Conservation (phyloP, 2,888 invertebrate species). For the Creontiades dilutus region DNA sequence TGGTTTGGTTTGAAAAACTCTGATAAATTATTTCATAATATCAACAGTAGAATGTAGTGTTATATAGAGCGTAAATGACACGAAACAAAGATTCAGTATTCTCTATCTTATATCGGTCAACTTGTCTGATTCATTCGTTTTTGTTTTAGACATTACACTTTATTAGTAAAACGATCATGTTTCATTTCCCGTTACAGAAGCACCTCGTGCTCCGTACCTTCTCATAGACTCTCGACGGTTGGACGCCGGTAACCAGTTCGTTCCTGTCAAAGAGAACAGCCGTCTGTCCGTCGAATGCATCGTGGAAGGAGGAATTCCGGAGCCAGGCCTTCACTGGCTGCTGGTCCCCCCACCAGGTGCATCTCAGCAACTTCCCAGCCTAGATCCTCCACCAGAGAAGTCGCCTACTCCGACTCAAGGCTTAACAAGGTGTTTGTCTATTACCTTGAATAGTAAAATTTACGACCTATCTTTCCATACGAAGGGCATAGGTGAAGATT, state of each 20-base stretch:
- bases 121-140: too few relatives aligned
- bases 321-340: slow-evolving; percentile 82
- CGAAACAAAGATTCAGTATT: too few relatives aligned
- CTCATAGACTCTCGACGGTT: slow-evolving; percentile 91
- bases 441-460: too few relatives aligned
- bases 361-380: slow-evolving; percentile 77
- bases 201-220: slow-evolving; percentile 90
- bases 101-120: too few relatives aligned
- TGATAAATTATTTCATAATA: too few relatives aligned
- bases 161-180: too few relatives aligned
- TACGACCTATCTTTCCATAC: not conserved
- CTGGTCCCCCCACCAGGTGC: slow-evolving; percentile 78
- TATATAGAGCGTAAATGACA: too few relatives aligned
- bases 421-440: slow-evolving; percentile 40
- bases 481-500: too few relatives aligned
- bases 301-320: slow-evolving; percentile 90
- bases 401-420: slow-evolving; percentile 76
- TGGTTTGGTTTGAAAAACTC: too few relatives aligned
- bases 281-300: slow-evolving; percentile 90
- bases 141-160: too few relatives aligned
- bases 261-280: slow-evolving; percentile 91
- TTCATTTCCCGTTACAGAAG: slow-evolving; percentile 81
- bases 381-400: slow-evolving; percentile 70
- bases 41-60: too few relatives aligned
- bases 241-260: slow-evolving; percentile 92